Conservation (phyloP, 2,113 vertebrate species). For the Mormyrus iriodes region DNA sequence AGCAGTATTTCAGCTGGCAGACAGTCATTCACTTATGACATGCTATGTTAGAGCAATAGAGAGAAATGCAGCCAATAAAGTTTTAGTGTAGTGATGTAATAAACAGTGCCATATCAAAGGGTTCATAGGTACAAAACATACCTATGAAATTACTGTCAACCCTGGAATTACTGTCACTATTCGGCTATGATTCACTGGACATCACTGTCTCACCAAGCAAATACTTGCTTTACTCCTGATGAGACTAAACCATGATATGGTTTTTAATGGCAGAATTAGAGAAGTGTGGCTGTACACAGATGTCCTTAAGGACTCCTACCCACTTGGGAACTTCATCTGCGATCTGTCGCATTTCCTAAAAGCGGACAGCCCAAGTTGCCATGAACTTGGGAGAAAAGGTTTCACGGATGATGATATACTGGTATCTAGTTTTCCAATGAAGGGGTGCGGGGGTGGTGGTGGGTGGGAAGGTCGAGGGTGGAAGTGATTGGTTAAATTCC, state of each 20-base stretch:
- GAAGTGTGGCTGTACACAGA: neutral
- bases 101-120: neutral
- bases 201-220: neutral
- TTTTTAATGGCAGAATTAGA: too few relatives aligned
- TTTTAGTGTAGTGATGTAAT: neutral
- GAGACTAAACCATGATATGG: neutral
- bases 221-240: neutral
- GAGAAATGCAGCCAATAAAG: neutral
- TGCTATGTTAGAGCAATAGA: neutral
- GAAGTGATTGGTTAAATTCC: neutral
- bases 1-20: neutral
- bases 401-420: neutral
- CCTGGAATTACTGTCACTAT: too few relatives aligned
- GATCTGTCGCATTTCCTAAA: neutral
- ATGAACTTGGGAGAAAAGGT: neutral
- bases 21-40: neutral
- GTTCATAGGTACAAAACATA: neutral
- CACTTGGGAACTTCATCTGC: neutral
- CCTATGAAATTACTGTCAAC: neutral
- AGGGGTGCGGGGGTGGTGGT: neutral
- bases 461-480: neutral
- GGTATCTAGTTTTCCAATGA: neutral
- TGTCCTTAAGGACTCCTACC: neutral
- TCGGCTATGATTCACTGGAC: neutral
- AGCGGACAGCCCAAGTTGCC: neutral